Percentiles rank a stretch among this genome's conserved stretches.
Conservation (phyloP, 2,888 invertebrate genomes). For the Rhorus exstirpatorius region DNA sequence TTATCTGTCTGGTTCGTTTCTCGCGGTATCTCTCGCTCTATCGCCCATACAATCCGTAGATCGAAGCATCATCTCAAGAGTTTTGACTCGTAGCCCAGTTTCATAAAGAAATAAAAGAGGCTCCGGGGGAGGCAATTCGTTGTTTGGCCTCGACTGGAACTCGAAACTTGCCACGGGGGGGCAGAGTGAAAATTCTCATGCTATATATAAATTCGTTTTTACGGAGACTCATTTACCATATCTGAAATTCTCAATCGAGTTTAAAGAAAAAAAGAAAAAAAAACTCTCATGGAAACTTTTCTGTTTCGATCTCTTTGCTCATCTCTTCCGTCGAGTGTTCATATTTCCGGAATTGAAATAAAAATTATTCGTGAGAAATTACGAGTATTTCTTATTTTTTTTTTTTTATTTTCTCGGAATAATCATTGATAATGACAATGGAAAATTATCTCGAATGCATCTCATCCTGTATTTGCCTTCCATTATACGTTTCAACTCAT, state of each 20-base stretch:
- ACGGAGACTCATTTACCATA: conserved; percentile 28
- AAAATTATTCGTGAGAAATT: too few relatives aligned
- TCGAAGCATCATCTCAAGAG: conserved; percentile 12
- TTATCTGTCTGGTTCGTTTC: neutral
- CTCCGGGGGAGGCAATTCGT: conserved; percentile 11
- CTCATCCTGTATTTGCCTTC: neutral
- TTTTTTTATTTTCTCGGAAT: neutral
- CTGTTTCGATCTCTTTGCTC: conserved; percentile 5
- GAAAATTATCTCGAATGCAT: neutral
- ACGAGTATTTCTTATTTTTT: too few relatives aligned
- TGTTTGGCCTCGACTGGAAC: conserved; percentile 38
- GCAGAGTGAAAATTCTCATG: conserved; percentile 48
- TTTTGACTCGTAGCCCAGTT: conserved; percentile 53
- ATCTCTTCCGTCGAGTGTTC: conserved; percentile 1
- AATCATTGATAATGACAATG: neutral
- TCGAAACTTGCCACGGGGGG: conserved; percentile 19
- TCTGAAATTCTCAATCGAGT: conserved; percentile 27
- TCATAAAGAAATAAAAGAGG: conserved; percentile 16
- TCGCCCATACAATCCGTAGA: neutral
- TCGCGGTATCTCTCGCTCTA: neutral
- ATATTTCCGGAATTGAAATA: too few relatives aligned
- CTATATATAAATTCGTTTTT: conserved; percentile 35
- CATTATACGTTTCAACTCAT: neutral
- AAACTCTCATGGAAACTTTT: conserved; percentile 38
- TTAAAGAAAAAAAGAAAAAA: neutral